These are phyloP conservation scores for Aphelenchoides bicaudatus DNA, from an alignment of 2,888 invertebrate genomes.

Conservation along the genomic window DNA sequence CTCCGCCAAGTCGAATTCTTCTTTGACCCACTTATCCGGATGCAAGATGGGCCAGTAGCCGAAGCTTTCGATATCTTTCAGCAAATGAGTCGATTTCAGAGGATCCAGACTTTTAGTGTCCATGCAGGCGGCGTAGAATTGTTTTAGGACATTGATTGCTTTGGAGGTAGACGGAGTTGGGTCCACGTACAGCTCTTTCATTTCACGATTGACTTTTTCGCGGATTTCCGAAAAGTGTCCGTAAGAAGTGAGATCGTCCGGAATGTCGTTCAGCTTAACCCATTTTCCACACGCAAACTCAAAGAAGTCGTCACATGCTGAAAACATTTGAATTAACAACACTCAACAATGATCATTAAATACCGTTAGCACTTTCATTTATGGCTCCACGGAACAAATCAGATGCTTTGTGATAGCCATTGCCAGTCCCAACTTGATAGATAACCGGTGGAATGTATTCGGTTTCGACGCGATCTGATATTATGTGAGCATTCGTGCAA, in stretches of 20 bases:
- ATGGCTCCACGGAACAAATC: conserved; percentile 34
- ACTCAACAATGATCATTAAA: too few species aligned
- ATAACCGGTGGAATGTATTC: conserved; percentile 18
- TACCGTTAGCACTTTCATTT: conserved; percentile 38
- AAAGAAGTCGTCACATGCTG: conserved; percentile 27
- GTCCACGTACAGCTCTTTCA: conserved; percentile 47
- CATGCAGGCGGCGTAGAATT: conserved; percentile 49
- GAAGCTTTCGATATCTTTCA: conserved; percentile 40
- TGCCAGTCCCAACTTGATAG: conserved; percentile 18
- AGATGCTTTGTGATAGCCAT: conserved; percentile 38
- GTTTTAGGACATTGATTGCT: conserved; percentile 47
- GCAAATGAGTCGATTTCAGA: conserved; percentile 40
- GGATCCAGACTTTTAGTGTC: conserved; percentile 41
- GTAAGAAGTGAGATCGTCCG: conserved; percentile 49
- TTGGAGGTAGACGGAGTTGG: conserved; percentile 39
- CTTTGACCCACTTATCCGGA: conserved; percentile 34
- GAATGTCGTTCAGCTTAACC: conserved; percentile 47
- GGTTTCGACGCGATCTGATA: conserved; percentile 9
- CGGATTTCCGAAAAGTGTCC: conserved; percentile 54
- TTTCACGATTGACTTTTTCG: conserved; percentile 54
- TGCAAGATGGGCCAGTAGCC: conserved; percentile 55
- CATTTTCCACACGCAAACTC: conserved; percentile 49
- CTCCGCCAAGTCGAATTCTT: conserved; percentile 44
- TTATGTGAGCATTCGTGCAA: background rate
- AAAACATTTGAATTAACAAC: too few species aligned